Base-by-base conservation (phyloP, 1,140 invertebrate genomes). In the Maniola jurtina region DNA sequence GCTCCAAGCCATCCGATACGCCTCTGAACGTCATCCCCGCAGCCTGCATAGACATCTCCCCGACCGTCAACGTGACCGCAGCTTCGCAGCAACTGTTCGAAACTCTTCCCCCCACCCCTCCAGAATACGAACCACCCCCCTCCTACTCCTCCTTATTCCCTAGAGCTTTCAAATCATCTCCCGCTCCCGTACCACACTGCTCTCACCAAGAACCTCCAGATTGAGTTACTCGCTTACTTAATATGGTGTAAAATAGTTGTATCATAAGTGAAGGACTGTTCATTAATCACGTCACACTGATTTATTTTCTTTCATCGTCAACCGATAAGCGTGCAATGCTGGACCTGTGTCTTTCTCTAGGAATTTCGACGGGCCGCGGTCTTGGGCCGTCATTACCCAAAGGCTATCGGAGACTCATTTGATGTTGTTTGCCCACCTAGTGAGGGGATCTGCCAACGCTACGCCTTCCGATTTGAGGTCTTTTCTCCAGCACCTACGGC, bases 121-220 rank as follows among this genome's bases (percentile, higher is more conserved):
- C 86, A 2, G 84, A 84, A 60, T 90, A 88, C 73, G 88, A 90
- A 34, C 85, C 86, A 0, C 88, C 88, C 0, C 88, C 88, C 0
- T 83, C 88, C 1, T 90, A 90, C 71, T 88, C 86, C 63, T 88
- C 88, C 0, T 76, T 90, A 0, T 90, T 90, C 75, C 88, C 88
- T 0, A 69, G 86, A 42, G 85, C 88, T n/a, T 88, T 78, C 76
- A 90, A 90, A 57, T 86, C 85, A 0, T 84, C 83, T 6, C 81
- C 85, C 2, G 83, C 84, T 0, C 84, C 88, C 0, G 79, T 86
- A 8, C 84, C 86, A 13, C 86, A 90, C 73, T 88, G 85, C 83
- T 90, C 88, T 13, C 84, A 88, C 65, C 79, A 89, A 34, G 79
- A 83, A 34, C 85, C 86, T 0, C 68, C 71, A 45, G 71, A 73